Conservation (phyloP, 2,113 vertebrate species). For the Carettochelys insculpta region DNA sequence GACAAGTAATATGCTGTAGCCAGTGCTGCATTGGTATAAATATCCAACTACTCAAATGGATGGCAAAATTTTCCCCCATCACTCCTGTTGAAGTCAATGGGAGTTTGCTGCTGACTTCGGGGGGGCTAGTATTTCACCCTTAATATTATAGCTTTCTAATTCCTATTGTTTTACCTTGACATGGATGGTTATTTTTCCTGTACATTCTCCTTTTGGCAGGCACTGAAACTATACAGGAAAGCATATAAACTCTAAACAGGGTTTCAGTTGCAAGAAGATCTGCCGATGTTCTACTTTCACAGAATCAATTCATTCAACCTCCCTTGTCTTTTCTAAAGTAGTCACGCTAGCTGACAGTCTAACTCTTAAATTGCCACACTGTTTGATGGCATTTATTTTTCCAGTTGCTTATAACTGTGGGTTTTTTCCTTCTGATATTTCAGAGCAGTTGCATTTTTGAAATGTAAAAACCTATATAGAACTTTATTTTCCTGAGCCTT, state of each 20-base stretch:
- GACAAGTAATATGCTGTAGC: background rate
- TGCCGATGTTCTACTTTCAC: background rate
- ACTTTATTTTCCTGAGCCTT: slow-evolving; percentile 38
- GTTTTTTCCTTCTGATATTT: background rate
- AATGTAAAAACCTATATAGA: background rate
- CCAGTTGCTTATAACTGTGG: background rate
- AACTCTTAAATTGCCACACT: slow-evolving; percentile 23
- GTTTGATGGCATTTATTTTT: accelerated
- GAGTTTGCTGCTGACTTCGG: background rate
- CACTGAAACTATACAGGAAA: background rate
- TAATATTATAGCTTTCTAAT: background rate
- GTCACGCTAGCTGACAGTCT: background rate
- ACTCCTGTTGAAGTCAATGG: background rate
- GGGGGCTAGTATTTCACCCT: background rate
- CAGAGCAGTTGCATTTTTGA: background rate
- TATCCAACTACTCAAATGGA: background rate
- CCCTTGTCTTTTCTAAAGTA: background rate
- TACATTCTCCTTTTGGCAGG: background rate
- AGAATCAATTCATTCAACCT: background rate
- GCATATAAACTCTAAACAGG: background rate
- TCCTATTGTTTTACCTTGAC: background rate
- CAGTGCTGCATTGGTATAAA: background rate
- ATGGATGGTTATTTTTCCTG: background rate
- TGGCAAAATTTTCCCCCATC: background rate
- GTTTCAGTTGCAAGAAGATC: background rate